A percentile compares a stretch with the other conserved stretches of the same genome.
These are phyloP conservation scores for Microtus ochrogaster DNA, from an alignment of 2,113 vertebrate species.

Conservation along the genomic window DNA sequence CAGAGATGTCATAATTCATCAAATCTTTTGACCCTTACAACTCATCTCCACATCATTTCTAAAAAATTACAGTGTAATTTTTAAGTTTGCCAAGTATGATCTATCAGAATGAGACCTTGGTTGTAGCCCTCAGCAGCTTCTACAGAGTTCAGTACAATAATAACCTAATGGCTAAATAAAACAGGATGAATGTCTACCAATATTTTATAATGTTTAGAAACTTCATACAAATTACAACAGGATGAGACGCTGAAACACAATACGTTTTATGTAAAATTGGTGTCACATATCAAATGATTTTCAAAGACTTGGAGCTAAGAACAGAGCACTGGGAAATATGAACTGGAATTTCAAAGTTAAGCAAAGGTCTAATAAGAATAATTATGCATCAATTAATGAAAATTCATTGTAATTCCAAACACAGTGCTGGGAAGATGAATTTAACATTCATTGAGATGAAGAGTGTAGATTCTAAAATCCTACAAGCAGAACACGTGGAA, in stretches of 20 bases:
- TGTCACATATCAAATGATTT: constrained; percentile 39
- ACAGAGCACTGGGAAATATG: neutral
- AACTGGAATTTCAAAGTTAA: constrained; percentile 64
- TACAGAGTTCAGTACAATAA: constrained; percentile 36
- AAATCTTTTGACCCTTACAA: constrained; percentile 25
- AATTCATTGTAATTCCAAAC: neutral
- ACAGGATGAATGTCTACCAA: constrained; percentile 22
- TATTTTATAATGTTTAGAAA: constrained; percentile 42
- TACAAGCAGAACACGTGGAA: neutral
- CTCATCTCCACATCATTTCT: constrained; percentile 58
- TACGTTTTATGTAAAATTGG: constrained; percentile 23
- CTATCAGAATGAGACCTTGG: constrained; percentile 50
- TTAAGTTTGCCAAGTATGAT: constrained; percentile 66
- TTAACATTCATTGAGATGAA: neutral
- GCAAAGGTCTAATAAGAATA: constrained; percentile 36
- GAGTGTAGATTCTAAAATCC: constrained; percentile 46
- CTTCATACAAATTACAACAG: neutral
- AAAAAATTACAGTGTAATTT: constrained; percentile 67
- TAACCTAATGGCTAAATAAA: constrained; percentile 28
- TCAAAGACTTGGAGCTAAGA: neutral
- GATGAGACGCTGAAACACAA: constrained; percentile 15
- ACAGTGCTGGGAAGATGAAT: neutral
- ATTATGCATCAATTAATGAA: constrained; percentile 15
- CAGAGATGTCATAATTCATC: constrained; percentile 60
- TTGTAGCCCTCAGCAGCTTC: neutral